A percentile compares a stretch with the other conserved stretches of the same genome.
phyloP scores from a whole-genome alignment of 2,888 invertebrate species.

The Agonopterix subpropinquella region DNA sequence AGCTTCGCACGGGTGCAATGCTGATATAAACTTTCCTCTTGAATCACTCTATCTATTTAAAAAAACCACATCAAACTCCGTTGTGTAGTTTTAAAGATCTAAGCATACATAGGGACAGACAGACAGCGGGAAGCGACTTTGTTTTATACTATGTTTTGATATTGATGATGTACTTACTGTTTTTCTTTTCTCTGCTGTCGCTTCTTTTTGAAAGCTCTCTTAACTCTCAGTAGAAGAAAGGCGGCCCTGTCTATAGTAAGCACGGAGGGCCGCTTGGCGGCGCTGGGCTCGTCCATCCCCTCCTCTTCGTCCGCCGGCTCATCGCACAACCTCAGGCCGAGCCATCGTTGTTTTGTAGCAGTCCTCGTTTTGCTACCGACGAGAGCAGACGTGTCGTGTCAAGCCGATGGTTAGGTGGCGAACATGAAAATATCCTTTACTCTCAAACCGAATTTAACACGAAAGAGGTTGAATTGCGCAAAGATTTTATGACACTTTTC shows the following conservation, averaged over 20 bases:
- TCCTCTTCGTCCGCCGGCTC: constrained; percentile 54
- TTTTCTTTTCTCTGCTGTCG: constrained; percentile 90
- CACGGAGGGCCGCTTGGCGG: constrained; percentile 77
- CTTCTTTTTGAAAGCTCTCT: constrained; percentile 93
- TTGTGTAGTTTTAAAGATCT: too few species aligned
- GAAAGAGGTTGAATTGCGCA: background rate
- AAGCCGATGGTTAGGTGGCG: background rate
- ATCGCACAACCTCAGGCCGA: constrained; percentile 74
- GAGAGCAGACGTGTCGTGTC: constrained; percentile 21
- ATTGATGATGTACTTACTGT: constrained; percentile 85
- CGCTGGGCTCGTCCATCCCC: constrained; percentile 64
- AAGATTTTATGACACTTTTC: background rate
- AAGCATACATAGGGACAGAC: too few species aligned
- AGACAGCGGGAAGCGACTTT: too few species aligned
- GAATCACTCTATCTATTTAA: too few species aligned
- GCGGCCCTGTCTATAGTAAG: constrained; percentile 93
- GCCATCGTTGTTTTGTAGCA: constrained; percentile 65
- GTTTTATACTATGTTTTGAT: too few species aligned
- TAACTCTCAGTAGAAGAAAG: constrained; percentile 89
- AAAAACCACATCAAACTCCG: too few species aligned
- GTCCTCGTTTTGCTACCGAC: constrained; percentile 49
- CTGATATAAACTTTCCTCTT: too few species aligned
- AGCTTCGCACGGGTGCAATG: too few species aligned
- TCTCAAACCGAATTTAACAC: background rate
- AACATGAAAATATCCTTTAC: background rate